Conservation (phyloP, 2,888 invertebrate species). For the Meteorus cinctellus region DNA sequence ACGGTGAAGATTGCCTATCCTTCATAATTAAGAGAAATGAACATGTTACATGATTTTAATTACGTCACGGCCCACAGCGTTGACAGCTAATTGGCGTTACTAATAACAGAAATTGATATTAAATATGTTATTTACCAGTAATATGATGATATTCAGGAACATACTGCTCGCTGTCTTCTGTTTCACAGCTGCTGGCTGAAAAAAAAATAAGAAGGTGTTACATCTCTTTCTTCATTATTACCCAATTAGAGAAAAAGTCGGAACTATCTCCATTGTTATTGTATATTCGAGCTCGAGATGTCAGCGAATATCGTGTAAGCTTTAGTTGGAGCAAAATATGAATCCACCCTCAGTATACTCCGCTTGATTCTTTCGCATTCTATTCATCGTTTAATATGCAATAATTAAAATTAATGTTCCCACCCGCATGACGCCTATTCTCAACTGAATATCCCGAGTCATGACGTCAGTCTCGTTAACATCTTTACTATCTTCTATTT, state of each 20-base stretch:
- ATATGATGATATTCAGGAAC: constrained; percentile 73
- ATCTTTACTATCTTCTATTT: neutral
- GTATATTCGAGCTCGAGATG: too few species aligned
- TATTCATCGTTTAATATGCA: constrained; percentile 57
- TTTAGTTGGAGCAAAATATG: neutral
- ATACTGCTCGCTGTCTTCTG: constrained; percentile 76
- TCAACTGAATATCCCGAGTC: constrained; percentile 39
- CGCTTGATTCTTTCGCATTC: constrained; percentile 54
- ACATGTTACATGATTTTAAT: neutral
- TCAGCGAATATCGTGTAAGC: neutral
- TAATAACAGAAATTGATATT: neutral
- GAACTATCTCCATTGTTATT: neutral
- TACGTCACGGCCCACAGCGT: neutral
- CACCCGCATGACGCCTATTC: constrained; percentile 34
- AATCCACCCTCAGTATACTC: constrained; percentile 42
- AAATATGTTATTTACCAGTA: constrained; percentile 57
- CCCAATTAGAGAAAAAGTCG: neutral
- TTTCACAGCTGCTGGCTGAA: constrained; percentile 75
- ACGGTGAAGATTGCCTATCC: constrained; percentile 53
- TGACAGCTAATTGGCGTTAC: neutral
- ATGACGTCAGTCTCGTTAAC: constrained; percentile 27
- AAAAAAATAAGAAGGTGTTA: neutral
- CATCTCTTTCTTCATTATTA: neutral
- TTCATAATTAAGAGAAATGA: neutral
- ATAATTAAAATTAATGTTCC: constrained; percentile 67